A percentile compares a stretch with the other conserved stretches of the same genome.
These are phyloP conservation scores for Montipora cactus DNA, from an alignment of 64 coral and sea anemone genomes.

Conservation along the genomic window DNA sequence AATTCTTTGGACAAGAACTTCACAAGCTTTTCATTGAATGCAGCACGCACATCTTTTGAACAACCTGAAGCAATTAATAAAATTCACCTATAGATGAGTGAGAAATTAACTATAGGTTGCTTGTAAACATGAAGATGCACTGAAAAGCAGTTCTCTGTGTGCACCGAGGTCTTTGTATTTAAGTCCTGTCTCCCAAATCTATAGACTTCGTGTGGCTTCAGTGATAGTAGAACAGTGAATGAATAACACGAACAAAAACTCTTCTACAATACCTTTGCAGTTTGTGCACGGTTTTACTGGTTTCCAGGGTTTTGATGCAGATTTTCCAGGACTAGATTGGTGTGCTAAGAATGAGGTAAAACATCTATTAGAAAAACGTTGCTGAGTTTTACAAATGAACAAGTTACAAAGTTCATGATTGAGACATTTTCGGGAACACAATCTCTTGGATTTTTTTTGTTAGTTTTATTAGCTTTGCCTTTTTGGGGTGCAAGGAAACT, in stretches of 20 bases:
- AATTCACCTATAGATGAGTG: neutral
- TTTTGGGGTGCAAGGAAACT: too few species aligned
- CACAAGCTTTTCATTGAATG: conserved; percentile 76
- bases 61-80: conserved; percentile 65
- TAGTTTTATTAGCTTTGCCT: too few species aligned
- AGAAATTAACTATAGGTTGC: neutral
- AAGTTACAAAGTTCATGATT: too few species aligned
- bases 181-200: too few species aligned
- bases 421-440: too few species aligned
- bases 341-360: neutral
- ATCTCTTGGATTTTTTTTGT: too few species aligned
- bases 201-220: neutral
- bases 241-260: neutral
- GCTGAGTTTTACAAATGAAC: neutral
- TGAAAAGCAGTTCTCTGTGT: too few species aligned
- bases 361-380: neutral
- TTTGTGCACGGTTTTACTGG: conserved; percentile 15
- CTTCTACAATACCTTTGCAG: conserved; percentile 16
- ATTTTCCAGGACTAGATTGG: neutral
- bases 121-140: too few species aligned
- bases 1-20: conserved; percentile 71
- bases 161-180: too few species aligned
- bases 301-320: conserved; percentile 11
- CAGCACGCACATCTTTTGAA: conserved; percentile 66
- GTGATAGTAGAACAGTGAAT: neutral